phyloP scores from a whole-genome alignment of 2,113 vertebrate genomes.

The Martes martes region DNA sequence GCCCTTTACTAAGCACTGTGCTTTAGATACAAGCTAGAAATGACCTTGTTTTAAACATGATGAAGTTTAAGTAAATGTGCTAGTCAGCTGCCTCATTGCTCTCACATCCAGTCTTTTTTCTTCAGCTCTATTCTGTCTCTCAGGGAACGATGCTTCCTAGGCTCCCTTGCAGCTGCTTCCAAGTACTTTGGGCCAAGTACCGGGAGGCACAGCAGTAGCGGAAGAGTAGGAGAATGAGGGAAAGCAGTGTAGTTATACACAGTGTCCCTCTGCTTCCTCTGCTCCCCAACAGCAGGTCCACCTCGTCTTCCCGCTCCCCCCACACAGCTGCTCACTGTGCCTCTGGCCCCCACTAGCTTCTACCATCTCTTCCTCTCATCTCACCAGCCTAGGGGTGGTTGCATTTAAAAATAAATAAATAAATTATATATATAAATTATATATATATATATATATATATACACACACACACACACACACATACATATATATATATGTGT shows the following conservation, averaged over 20 bases:
- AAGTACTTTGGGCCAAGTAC: not conserved
- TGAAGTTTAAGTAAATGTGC: not conserved
- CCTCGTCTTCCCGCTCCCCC: not conserved
- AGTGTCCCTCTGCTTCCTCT: not conserved
- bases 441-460: no score
- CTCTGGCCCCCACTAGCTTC: not conserved
- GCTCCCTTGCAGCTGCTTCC: not conserved
- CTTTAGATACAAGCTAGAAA: not conserved
- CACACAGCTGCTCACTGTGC: not conserved
- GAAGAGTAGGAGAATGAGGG: not conserved
- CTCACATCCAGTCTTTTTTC: not conserved
- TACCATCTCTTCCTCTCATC: not conserved
- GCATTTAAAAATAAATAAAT: no score
- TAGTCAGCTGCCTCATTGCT: not conserved
- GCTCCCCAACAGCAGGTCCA: no score
- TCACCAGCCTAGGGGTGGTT: not conserved
- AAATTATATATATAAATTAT: no score
- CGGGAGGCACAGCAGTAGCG: not conserved
- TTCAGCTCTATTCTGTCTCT: not conserved
- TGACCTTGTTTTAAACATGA: constrained; percentile 19
- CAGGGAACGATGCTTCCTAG: not conserved
- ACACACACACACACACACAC: no score
- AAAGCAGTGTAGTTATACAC: not conserved
- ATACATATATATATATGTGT: no score
- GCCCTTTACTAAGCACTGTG: not conserved